Base-by-base conservation (phyloP, 2,888 invertebrate species). In the Sthenelais limicola region DNA sequence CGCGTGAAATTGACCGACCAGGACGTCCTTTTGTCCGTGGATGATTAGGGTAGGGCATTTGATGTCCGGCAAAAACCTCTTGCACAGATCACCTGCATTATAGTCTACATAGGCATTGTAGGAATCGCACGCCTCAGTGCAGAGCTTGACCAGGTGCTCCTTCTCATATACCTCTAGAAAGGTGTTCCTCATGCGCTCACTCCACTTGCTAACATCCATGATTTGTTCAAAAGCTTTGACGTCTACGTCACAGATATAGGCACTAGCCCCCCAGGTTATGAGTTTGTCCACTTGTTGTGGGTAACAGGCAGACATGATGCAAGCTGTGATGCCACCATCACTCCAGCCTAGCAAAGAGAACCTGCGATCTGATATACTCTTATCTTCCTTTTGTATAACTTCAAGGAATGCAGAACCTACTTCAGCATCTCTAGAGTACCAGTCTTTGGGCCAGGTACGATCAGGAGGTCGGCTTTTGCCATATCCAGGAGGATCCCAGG, bases 301-400 rank as follows among this genome's bases (percentile, higher is more conserved):
- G 87, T 92, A 90, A 73, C 91, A 91, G 0, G 92, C 92, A 3
- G 95, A 93, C n/a, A 94, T 84, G 35, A 96, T 92, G 77, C 96
- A 87, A 21, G 92, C 92, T 0, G 93, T 91, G 52, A 92, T 93
- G 1, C 94, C 96, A 32, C 96, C 96, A 88, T 95, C 95, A 88
- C 94, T 94, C 94, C 96, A 96, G 0, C 96, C 96, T 72, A 96
- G 83, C 12, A 95, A 81, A 0, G 94, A 94, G 87, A 92, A 80
- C 71, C 43, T 58, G 26, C 5, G 12, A 43, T 43, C 9, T 43
- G 9, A 43, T 18, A 43, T 43, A 43, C 18, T 43, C 18, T 49
- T 49, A 49, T 49, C 49, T 5, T 49, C 7, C n/a, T 5, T 5
- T 49, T 5, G 5, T 49, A n/a, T n/a, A n/a, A n/a, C n/a, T n/a